Base-by-base conservation (phyloP, 2,888 invertebrate genomes). In the Mythimna pallens region DNA sequence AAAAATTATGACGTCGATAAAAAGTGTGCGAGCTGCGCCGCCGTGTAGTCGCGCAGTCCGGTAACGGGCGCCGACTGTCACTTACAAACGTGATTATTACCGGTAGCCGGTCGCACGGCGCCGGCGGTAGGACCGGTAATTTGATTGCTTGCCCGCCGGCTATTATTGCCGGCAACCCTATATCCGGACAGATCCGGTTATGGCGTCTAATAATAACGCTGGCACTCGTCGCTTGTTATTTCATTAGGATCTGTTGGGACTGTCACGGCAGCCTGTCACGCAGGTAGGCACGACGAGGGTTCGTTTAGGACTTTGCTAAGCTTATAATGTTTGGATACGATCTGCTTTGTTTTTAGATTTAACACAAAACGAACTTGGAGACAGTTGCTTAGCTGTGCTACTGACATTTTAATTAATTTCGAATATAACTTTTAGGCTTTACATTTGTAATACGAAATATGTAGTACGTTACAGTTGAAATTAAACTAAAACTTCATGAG, bases 111-210 rank as follows among this genome's bases (percentile, higher is more conserved):
- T 54, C 70, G 59, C 61, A 59, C 36, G 59, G 52, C 64, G 68
- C 67, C 61, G 61, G 52, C 64, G 68, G 74, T 57, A 55, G 34
- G 50, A 71, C 84, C 90, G 90, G 91, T 94, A 93, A 94, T 92
- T 93, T 86, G 89, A 93, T 94, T 93, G 91, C 90, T 86, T 85
- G 89, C 85, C 80, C 86, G 86, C 86, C 89, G 90, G 92, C 90
- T 91, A 92, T 90, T 91, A 91, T 90, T 89, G 88, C 90, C 89
- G 88, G 87, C 87, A 89, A 88, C 87, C 89, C 87, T 90, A 89
- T 92, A 92, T 91, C 92, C 91, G 89, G 88, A 76, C 84, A 87
- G 87, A 89, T 89, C 91, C 91, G 89, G 91, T 90, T 92, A 90
- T 87, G 83, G 83, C 77, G 84, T 82, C 83, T 87, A 86, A 90